A percentile compares a stretch with the other conserved stretches of the same genome.
Evolutionary conservation across 2,113 vertebrate species (phyloP).

Genomic region (Sylvietta virens): DNA sequence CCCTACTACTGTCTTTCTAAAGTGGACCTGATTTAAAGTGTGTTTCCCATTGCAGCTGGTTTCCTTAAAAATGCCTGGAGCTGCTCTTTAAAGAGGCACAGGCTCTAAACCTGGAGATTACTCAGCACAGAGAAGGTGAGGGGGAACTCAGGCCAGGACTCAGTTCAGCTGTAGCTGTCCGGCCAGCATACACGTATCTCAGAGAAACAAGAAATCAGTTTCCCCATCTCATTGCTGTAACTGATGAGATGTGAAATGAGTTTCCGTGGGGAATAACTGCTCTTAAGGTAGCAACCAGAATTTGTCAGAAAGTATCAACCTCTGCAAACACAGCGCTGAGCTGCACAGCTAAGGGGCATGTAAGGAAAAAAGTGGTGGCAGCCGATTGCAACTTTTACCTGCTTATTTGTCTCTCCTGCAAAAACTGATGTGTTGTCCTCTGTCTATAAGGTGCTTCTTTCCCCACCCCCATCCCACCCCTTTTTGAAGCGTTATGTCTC

Average conservation of each 20-base stretch:
- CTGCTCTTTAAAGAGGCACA: background rate
- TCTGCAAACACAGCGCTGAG: background rate
- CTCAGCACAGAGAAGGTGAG: background rate
- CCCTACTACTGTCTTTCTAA: background rate
- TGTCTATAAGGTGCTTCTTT: background rate
- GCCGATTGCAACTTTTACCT: background rate
- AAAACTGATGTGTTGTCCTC: background rate
- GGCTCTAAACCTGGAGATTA: background rate
- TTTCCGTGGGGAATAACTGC: slow-evolving; percentile 21
- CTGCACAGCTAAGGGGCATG: background rate
- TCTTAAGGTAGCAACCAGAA: slow-evolving; percentile 41
- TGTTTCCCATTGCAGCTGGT: background rate
- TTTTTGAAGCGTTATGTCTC: background rate
- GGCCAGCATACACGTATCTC: background rate
- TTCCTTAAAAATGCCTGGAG: background rate
- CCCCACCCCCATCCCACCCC: background rate
- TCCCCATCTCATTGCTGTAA: slow-evolving; percentile 12
- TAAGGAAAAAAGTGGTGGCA: background rate
- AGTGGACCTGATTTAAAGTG: background rate
- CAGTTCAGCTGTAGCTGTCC: background rate
- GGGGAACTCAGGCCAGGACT: background rate
- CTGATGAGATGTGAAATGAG: slow-evolving; percentile 67
- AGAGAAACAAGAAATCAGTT: slow-evolving; percentile 16
- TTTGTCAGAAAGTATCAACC: slow-evolving; percentile 6
- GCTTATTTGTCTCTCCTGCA: background rate